phyloP scores from a whole-genome alignment of 2,888 invertebrate genomes.

The Drosophila flavopinicola region DNA sequence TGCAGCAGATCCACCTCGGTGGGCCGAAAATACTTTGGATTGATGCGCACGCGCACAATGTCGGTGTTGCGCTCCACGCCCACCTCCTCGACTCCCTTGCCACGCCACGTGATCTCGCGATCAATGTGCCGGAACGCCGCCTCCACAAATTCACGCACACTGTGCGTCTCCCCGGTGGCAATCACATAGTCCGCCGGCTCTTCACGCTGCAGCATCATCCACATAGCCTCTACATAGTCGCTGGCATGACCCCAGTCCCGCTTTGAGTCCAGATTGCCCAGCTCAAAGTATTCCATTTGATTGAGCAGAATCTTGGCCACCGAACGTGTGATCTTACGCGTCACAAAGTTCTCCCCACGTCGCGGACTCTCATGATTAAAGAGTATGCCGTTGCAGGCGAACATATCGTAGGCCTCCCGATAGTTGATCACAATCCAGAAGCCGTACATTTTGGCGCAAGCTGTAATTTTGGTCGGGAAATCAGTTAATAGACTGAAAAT shows the following conservation, averaged over 20 bases:
- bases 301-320: conserved; percentile 98
- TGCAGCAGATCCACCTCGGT: conserved; percentile 97
- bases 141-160: conserved; percentile 98
- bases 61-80: conserved; percentile 89
- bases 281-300: conserved; percentile 92
- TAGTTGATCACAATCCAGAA: conserved; percentile 99
- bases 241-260: conserved; percentile 99
- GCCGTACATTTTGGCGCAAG: conserved; percentile 97
- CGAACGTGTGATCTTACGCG: conserved; percentile 97
- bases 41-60: conserved; percentile 92
- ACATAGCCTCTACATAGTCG: conserved; percentile 99
- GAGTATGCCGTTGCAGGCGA: conserved; percentile 97
- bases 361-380: conserved; percentile 99
- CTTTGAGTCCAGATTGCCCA: conserved; percentile 97
- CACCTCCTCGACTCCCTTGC: conserved; percentile 92
- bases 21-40: conserved; percentile 97
- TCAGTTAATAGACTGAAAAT: background rate
- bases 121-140: conserved; percentile 93
- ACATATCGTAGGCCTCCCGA: conserved; percentile 97
- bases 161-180: conserved; percentile 97
- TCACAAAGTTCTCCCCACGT: conserved; percentile 98
- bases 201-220: conserved; percentile 98
- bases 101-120: conserved; percentile 93
- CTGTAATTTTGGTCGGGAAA: conserved; percentile 85
- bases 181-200: conserved; percentile 98